phyloP scores from a whole-genome alignment of 2,797 vertebrate species.

The Linurgus olivaceus region DNA sequence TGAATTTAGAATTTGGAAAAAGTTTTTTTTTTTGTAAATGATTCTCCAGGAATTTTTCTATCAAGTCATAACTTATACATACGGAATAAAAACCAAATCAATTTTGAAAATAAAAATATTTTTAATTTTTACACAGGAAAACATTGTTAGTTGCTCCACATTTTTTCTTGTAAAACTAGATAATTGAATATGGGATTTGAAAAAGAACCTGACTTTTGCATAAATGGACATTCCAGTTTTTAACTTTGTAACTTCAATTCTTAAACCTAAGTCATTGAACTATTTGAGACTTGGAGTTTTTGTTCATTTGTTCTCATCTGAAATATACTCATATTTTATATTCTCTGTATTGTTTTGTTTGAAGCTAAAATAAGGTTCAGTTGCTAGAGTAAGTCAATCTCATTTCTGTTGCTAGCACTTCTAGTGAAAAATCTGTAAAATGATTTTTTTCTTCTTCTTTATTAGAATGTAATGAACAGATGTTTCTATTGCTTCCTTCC shows the following conservation, averaged over 20 bases:
- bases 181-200: background rate
- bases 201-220: background rate
- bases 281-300: background rate
- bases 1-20: background rate
- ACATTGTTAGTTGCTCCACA: background rate
- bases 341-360: background rate
- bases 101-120: background rate
- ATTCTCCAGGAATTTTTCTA: background rate
- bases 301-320: background rate
- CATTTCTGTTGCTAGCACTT: background rate
- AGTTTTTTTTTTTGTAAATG: background rate
- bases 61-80: background rate
- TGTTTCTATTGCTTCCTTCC: background rate
- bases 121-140: background rate
- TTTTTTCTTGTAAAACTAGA: background rate
- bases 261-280: background rate
- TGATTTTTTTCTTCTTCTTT: background rate
- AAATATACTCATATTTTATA: background rate
- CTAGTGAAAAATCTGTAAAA: background rate
- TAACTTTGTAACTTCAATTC: background rate
- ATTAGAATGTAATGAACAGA: background rate
- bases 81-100: background rate
- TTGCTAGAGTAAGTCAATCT: background rate
- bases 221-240: background rate
- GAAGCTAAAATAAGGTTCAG: background rate